Evolutionary conservation across 2,797 vertebrate genomes (phyloP).

Genomic region (Epinephelus coioides): DNA sequence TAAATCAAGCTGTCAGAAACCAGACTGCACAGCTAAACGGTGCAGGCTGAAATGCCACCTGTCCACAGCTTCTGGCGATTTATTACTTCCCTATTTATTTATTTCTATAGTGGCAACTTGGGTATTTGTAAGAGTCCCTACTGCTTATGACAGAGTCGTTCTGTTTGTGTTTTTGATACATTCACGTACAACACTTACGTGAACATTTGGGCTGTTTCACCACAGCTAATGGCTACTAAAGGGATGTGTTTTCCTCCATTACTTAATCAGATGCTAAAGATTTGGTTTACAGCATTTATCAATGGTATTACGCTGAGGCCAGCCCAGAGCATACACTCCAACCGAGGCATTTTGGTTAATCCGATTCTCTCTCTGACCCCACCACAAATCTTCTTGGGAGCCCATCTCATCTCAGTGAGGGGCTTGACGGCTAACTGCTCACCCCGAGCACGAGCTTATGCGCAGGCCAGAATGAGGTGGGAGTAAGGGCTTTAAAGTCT

Average conservation of each 20-base stretch:
- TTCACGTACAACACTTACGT: slow-evolving; percentile 1
- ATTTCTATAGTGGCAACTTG: slow-evolving; percentile 68
- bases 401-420: slow-evolving; percentile 70
- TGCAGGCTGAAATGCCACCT: slow-evolving; percentile 84
- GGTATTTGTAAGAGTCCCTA: slow-evolving; percentile 64
- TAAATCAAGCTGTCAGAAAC: slow-evolving; percentile 85
- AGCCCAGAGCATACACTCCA: slow-evolving; percentile 63
- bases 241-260: slow-evolving; percentile 48
- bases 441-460: slow-evolving; percentile 63
- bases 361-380: slow-evolving; percentile 67
- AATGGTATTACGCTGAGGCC: slow-evolving; percentile 65
- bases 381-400: slow-evolving; percentile 75
- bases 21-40: slow-evolving; percentile 81
- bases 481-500: slow-evolving; percentile 69
- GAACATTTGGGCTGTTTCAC: slow-evolving; percentile 20
- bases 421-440: slow-evolving; percentile 67
- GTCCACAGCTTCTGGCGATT: slow-evolving; percentile 78
- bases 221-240: slow-evolving; percentile 45
- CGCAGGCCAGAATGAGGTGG: slow-evolving; percentile 62
- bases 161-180: slow-evolving; percentile 29
- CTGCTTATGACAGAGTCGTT: slow-evolving; percentile 37
- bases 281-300: slow-evolving; percentile 71
- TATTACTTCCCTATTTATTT: slow-evolving; percentile 77
- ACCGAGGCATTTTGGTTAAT: slow-evolving; percentile 79
- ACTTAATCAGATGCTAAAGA: slow-evolving; percentile 69